Conservation (phyloP, 2,888 invertebrate species). For the Alviniconcha strummeri region DNA sequence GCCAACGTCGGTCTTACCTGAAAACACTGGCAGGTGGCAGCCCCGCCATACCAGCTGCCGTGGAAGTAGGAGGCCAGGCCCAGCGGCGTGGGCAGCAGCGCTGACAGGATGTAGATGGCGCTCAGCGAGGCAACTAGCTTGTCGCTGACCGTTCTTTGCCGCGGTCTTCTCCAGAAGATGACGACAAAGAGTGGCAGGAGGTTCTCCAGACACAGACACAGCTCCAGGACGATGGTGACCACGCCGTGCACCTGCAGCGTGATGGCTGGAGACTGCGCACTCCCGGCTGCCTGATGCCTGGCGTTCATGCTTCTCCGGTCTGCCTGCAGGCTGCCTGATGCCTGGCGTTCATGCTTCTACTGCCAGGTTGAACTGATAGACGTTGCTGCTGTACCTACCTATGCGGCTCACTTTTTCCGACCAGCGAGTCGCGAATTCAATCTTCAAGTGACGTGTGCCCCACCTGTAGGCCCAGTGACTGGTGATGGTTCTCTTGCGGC, state of each 20-base stretch:
- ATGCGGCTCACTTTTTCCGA: background rate
- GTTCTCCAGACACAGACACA: slow-evolving; percentile 54
- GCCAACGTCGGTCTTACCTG: slow-evolving; percentile 39
- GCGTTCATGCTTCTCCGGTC: background rate
- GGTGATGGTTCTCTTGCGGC: too few relatives aligned
- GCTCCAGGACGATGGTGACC: slow-evolving; percentile 54
- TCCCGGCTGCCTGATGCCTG: background rate
- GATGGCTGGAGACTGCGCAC: background rate
- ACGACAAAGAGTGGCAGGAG: slow-evolving; percentile 55
- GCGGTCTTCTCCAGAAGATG: slow-evolving; percentile 45
- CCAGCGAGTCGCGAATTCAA: background rate
- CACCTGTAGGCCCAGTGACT: too few relatives aligned
- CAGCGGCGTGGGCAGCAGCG: slow-evolving; percentile 57
- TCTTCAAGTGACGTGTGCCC: too few relatives aligned
- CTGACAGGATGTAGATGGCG: slow-evolving; percentile 57
- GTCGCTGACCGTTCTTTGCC: slow-evolving; percentile 52
- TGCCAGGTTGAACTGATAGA: background rate
- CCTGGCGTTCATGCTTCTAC: background rate
- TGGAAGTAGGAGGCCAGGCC: slow-evolving; percentile 58
- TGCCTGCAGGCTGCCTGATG: background rate
- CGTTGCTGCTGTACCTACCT: background rate
- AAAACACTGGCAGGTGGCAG: slow-evolving; percentile 55
- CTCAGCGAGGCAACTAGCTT: slow-evolving; percentile 57
- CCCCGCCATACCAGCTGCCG: slow-evolving; percentile 60
- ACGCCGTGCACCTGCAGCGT: slow-evolving; percentile 52